Percentiles rank a stretch among this genome's conserved stretches.
Conservation (phyloP, 2,888 invertebrate species). For the Alloplasta piceator region DNA sequence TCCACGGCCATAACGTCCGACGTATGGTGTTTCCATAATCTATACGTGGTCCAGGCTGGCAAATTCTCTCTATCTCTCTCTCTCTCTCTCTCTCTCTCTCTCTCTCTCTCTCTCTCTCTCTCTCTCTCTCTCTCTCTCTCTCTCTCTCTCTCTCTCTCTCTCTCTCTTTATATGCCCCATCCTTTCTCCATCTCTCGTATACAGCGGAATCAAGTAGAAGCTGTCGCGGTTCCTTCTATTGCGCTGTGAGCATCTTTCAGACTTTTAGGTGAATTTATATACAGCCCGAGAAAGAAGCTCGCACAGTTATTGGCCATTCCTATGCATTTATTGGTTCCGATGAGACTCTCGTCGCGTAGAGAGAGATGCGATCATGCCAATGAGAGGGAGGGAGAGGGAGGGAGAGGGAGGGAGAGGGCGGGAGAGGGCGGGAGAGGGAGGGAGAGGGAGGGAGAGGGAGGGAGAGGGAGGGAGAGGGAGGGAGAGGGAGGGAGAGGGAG, state of each 20-base stretch:
- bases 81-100: slow-evolving; percentile 24
- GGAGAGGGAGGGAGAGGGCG: background rate
- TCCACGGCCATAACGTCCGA: slow-evolving; percentile 76
- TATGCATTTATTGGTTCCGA: no score
- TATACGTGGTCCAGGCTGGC: slow-evolving; percentile 68
- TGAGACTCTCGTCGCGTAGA: no score
- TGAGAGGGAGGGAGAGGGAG: slow-evolving; percentile 33
- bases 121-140: slow-evolving; percentile 19
- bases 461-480: slow-evolving; percentile 19
- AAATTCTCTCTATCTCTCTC: slow-evolving; percentile 54
- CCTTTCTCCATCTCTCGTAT: slow-evolving; percentile 35
- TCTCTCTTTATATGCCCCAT: slow-evolving; percentile 28
- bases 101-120: no score
- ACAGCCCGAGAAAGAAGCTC: no score
- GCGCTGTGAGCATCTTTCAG: no score
- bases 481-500: slow-evolving; percentile 19
- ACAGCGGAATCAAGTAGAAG: no score
- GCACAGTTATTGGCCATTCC: no score
- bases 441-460: slow-evolving; percentile 19
- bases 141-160: slow-evolving; percentile 20
- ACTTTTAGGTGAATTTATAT: no score
- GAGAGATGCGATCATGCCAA: no score
- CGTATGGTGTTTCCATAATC: slow-evolving; percentile 77
- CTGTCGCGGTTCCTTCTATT: no score
- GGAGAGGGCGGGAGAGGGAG: slow-evolving; percentile 9